Base-by-base conservation (phyloP, 2,113 vertebrate genomes). In the Caranx melampygus region DNA sequence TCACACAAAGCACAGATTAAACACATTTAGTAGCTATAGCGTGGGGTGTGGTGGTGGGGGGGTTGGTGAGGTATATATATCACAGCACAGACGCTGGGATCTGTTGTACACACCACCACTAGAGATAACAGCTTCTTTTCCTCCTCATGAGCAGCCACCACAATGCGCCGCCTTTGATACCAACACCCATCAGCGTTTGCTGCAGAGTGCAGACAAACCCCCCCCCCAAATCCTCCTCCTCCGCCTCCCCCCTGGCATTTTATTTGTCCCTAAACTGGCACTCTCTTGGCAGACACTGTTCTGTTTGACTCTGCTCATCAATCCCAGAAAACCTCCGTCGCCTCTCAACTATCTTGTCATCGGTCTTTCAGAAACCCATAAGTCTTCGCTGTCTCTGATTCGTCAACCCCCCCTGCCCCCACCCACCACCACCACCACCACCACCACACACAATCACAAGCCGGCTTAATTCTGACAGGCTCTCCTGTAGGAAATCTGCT, bases 191-290 rank as follows among this genome's bases (percentile, higher is more conserved):
- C 84, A 61, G 74, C 12, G 21, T 66, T 82, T 79, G 87, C 79
- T 91, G 89, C 87, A 88, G 78, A 82, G 66, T 33, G 71, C 76
- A 78, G 70, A 78, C 73, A 72, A 60, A 64, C 26, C 26, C 26
- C 26, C 26, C 26, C 26, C 26, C 26, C 26, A 26, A 26, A 26
- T 26, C 26, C 26, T 26, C 26, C 26, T 26, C 26, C 26, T 26
- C 26, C 26, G 26, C 26, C 26, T 26, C 26, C 26, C 26, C 44
- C 45, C 6, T 73, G 75, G 73, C 67, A 60, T 82, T 74, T 80
- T 71, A 68, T 88, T 83, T 87, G 64, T 83, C 79, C 72, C 45
- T 67, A 84, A 90, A 85, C 78, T 72, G 74, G 74, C 62, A 64
- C 63, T 5, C 54, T 78, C 77, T 77, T 86, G 80, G 79, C 76